Evolutionary conservation across 2,888 invertebrate genomes (phyloP), one percentile per base, ranked within the genome.

Genomic region (Drosophila neonasuta): DNA sequence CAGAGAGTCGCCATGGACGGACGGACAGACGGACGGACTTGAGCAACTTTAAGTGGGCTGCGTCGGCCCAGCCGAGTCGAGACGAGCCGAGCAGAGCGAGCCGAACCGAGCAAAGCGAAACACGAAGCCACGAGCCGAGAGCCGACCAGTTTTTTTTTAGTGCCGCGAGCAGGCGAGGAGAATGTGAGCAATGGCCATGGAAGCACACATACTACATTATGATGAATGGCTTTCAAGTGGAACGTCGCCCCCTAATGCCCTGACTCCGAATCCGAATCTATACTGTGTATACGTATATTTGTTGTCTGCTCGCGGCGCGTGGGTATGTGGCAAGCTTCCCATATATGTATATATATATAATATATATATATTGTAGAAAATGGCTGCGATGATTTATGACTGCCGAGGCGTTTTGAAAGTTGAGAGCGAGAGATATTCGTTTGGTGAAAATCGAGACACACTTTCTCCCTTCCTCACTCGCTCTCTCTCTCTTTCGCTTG

Each of bases 141-240:
- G 55, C 58, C 58, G 78, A 77, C 68, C 64, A 64, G 77, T 77
- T 74, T 24, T 24, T 24, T 24, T 24, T 24, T 24, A 24, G 24
- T 24, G 51, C 29, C 13, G 29, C 48, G 54, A 44, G 56, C 41
- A 36, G 36, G 61, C 48, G 68, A 56, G 66, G 62, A 58, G 75
- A 59, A 64, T 61, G 63, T 68, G 56, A 52, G 58, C 61, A 56
- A 66, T 72, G 80, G 62, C 74, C 68, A 74, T 79, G 80, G 71
- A 77, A 59, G 11, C 36, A 36, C 63, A 64, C 24, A 24, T 24
- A 24, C 24, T 74, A 67, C 67, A 73, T 75, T 82, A 80, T 85
- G 86, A 85, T 85, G 74, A 79, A 85, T 85, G 86, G 81, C 74
- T 87, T 78, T 86, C 86, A 85, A 83, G 85, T 85, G 87, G 85